Percentiles rank a stretch among this genome's conserved stretches.
phyloP scores from a whole-genome alignment of 2,888 invertebrate species.

The Proisotoma minuta region DNA sequence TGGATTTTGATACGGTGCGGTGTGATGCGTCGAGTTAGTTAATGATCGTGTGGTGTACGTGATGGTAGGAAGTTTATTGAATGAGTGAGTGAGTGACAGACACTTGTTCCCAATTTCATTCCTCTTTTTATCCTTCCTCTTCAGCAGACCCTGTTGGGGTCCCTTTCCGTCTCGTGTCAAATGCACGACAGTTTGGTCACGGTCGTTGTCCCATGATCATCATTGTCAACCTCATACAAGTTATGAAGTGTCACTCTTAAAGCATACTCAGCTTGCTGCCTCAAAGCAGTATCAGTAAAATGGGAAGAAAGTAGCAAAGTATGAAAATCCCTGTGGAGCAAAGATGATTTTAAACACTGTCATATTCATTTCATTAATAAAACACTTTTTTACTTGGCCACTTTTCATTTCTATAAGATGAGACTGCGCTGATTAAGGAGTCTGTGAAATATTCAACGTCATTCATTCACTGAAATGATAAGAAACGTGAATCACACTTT shows the following conservation, averaged over 20 bases:
- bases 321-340: background rate
- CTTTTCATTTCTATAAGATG: no score
- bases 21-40: no score
- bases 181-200: slow-evolving; percentile 12
- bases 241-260: slow-evolving; percentile 3
- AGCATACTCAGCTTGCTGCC: background rate
- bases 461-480: no score
- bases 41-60: no score
- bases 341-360: background rate
- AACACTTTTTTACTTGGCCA: no score
- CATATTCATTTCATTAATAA: background rate
- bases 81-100: slow-evolving; percentile 10
- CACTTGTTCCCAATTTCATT: slow-evolving; percentile 14
- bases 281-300: background rate
- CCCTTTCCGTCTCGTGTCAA: slow-evolving; percentile 13
- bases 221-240: slow-evolving; percentile 10
- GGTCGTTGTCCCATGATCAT: no score
- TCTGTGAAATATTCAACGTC: no score
- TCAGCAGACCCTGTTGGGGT: slow-evolving; percentile 3
- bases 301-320: slow-evolving; percentile 9
- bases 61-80: background rate
- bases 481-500: no score
- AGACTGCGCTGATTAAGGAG: no score
- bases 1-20: no score
- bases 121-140: slow-evolving; percentile 2